Evolutionary conservation across 2,797 vertebrate genomes (phyloP), one percentile per base, ranked within the genome.

Genomic region (Semotilus atromaculatus): DNA sequence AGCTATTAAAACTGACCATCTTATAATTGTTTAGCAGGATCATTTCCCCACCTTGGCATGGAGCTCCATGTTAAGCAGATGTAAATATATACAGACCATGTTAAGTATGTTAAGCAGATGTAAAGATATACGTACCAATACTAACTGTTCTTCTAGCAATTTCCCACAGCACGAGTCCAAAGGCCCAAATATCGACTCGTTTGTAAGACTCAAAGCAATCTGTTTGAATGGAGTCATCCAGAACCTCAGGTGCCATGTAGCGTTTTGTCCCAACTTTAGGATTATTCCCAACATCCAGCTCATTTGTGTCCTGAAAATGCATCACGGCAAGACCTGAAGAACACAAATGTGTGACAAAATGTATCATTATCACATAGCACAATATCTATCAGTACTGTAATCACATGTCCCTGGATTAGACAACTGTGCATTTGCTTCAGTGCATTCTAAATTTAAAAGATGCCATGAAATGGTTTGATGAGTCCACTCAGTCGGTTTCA

Each of bases 181-280:
- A 96, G 29, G 98, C 98, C 97, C 97, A 99, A 92, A 99, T 98
- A 88, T 99, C 98, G 23, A 99, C 98, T 48, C 98, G 94, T 90
- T 99, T 99, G 88, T 96, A 99, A 60, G 98, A 99, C 93, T 99
- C 98, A 0, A 99, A 99, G 91, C 97, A 98, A 93, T 99, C 98
- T 73, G 96, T 97, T 92, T 99, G 98, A 91, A 99, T 99, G 1
- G 95, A 97, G 91, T 99, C 98, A 13, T 99, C 98, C 9, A 99
- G 90, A 45, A 99, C 97, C 76, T 99, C 98, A 0, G 98, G 98
- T 2, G 98, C 98, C 98, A 99, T 99, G 95, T 99, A 99, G 82
- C 98, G 97, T 84, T 99, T 99, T 80, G 98, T 99, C 55, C 98
- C 98, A 85, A 99, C 98, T 1, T 99, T 97, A 7, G 98, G 98